These are phyloP conservation scores for Gorsachius magnificus DNA, from an alignment of 2,797 vertebrate genomes.

Conservation along the genomic window DNA sequence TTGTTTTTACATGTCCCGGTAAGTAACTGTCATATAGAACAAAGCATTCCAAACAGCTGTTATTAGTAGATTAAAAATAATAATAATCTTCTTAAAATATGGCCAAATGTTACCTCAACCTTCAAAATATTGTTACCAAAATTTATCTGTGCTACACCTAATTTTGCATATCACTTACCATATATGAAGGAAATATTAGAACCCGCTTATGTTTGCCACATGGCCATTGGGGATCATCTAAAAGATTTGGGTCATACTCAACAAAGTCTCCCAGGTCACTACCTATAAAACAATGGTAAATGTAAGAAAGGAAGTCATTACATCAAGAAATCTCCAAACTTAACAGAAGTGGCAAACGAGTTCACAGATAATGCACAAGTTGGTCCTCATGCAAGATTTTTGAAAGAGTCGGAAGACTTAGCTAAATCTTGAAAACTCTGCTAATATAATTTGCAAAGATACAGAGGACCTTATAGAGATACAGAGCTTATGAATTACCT, in stretches of 20 bases:
- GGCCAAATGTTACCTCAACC: background rate
- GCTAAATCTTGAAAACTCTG: background rate
- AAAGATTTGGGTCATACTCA: constrained; percentile 95
- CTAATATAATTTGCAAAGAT: background rate
- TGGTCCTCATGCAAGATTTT: background rate
- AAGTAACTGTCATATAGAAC: constrained; percentile 24
- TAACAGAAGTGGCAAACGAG: background rate
- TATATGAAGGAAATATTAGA: constrained; percentile 98
- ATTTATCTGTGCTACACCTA: background rate
- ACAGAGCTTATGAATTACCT: background rate
- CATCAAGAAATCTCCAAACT: background rate
- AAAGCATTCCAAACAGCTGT: constrained; percentile 26
- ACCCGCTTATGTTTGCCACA: constrained; percentile 98
- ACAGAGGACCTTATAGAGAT: background rate
- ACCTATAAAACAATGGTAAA: constrained; percentile 76
- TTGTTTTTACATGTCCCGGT: constrained; percentile 29
- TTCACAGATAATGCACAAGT: background rate
- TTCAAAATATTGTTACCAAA: background rate
- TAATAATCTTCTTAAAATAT: background rate
- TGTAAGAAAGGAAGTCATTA: background rate
- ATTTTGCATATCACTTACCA: constrained; percentile 84
- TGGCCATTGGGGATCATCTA: constrained; percentile 99
- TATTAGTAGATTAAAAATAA: background rate
- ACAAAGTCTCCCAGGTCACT: constrained; percentile 90
- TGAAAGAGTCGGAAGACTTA: background rate